Percentiles rank a stretch among this genome's conserved stretches.
These are phyloP conservation scores for Panurus biarmicus DNA, from an alignment of 2,113 vertebrate species.

Conservation along the genomic window DNA sequence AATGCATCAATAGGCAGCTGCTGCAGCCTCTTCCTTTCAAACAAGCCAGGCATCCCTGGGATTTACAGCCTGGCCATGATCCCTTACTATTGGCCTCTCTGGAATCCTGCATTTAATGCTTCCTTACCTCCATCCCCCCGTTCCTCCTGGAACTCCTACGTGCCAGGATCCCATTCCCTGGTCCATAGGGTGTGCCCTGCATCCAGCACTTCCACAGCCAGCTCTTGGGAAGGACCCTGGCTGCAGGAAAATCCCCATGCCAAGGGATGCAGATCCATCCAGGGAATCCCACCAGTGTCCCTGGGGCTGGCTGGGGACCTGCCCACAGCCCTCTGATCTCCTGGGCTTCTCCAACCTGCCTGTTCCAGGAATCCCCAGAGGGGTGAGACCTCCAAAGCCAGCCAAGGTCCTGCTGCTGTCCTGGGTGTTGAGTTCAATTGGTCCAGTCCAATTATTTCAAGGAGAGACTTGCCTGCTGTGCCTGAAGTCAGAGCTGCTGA, in stretches of 20 bases:
- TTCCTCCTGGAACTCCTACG: rapidly evolving
- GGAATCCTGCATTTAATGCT: not conserved
- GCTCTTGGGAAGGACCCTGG: not conserved
- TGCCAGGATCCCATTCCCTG: not conserved
- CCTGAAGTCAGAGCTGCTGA: not conserved
- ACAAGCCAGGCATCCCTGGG: not conserved
- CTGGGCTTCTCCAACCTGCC: not conserved
- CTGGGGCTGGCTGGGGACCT: not conserved
- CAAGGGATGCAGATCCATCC: not conserved
- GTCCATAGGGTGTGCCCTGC: not conserved
- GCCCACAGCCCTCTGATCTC: not conserved
- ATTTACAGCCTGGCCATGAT: not conserved
- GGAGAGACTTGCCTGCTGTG: not conserved
- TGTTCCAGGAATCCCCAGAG: not conserved
- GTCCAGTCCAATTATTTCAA: not conserved
- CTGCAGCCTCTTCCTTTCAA: not conserved
- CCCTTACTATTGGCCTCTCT: not conserved
- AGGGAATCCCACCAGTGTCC: not conserved
- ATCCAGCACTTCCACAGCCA: not conserved
- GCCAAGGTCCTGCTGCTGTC: not conserved
- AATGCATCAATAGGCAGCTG: not conserved
- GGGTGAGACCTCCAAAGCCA: not conserved
- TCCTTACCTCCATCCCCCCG: not conserved
- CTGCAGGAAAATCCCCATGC: not conserved
- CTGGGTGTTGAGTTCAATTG: not conserved